Conservation (phyloP, 2,888 invertebrate genomes). For the Boloria selene region DNA sequence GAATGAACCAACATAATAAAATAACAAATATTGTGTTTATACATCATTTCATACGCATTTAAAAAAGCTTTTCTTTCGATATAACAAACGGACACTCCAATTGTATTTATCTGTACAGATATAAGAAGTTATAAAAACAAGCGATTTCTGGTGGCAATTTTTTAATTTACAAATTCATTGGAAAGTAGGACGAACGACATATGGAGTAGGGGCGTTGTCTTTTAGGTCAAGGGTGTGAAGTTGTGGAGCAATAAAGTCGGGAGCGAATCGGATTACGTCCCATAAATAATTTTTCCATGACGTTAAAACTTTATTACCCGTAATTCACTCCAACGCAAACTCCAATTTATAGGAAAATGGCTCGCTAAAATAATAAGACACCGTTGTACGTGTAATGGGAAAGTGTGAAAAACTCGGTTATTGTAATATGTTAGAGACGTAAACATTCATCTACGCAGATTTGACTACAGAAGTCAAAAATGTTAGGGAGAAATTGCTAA, state of each 20-base stretch:
- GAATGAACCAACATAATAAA: no score
- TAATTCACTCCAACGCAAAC: conserved; percentile 4
- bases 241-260: conserved; percentile 20
- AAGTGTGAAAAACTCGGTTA: background rate
- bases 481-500: no score
- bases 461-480: no score
- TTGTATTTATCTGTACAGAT: no score
- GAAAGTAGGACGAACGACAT: background rate
- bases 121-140: no score
- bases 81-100: no score
- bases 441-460: background rate
- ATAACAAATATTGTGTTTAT: no score
- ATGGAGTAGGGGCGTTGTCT: conserved; percentile 3
- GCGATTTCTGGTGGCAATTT: no score
- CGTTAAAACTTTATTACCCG: conserved; percentile 26
- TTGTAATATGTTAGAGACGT: background rate
- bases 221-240: conserved; percentile 32
- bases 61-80: no score
- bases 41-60: no score
- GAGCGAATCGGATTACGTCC: conserved; percentile 20
- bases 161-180: background rate
- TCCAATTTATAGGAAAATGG: conserved; percentile 11
- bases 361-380: conserved; percentile 19
- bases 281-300: conserved; percentile 28
- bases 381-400: background rate